Base-by-base conservation (phyloP, 1,140 invertebrate species). In the Drosophila pseudoananassae region DNA sequence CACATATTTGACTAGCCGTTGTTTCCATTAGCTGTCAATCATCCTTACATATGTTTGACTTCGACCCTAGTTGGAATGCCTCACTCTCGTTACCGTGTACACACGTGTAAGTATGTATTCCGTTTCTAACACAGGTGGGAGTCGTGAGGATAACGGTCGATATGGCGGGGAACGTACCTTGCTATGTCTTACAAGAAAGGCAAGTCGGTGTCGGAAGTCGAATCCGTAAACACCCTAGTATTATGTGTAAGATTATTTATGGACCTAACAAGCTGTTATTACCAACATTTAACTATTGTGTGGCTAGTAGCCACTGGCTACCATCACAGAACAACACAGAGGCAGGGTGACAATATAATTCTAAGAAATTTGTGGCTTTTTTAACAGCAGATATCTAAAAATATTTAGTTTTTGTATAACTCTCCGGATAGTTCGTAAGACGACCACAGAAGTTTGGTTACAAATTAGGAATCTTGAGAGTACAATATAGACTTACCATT, bases 1-100 rank as follows among this genome's bases (percentile, higher is more conserved):
- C 38, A 64, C 56, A n/a, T 31, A 33, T 27, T 65, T 43, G 63
- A 66, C 25, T 43, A 49, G 63, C 63, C 38, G 31, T 66, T 66
- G 63, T 66, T 66, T 52, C 59, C 63, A 66, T 66, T 66, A 64
- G 63, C 63, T 66, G 63, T 64, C 63, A 66, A 66, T 66, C 63
- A 66, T 66, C 63, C 63, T 65, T 66, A 51, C 59, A 66, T 66
- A 58, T 66, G 59, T 66, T 66, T 66, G 63, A 66, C 63, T 66
- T 66, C 63, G 29, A 64, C 63, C 63, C 63, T 40, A 64, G 46
- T 46, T 46, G 43, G 17, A 66, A 65, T 31, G 49, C 58, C 31
- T 52, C 46, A 60, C 59, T 64, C 59, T 66, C 27, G 63, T 64
- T 63, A 63, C 63, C 63, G 43, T 46, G 17, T 46, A 17, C 43